Conservation (phyloP, 2,113 vertebrate genomes). For the Phalacrocorax brasilianus region DNA sequence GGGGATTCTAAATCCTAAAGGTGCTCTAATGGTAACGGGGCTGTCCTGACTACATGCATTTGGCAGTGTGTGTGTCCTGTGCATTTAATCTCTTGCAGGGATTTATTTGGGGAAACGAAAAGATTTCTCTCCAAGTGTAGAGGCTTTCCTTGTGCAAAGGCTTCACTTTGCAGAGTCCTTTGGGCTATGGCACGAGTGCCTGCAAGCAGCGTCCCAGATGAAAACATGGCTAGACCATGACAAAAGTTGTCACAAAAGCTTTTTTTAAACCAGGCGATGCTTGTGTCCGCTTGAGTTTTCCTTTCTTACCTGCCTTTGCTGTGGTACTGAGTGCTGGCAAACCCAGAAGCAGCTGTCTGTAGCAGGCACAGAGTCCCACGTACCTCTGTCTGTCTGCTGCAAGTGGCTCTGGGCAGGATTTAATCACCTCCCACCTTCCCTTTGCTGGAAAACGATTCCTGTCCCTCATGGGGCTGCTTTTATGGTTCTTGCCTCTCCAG, state of each 20-base stretch:
- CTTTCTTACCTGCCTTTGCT: not conserved
- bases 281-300: not conserved
- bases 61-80: no score
- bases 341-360: not conserved
- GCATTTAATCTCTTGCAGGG: not conserved
- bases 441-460: not conserved
- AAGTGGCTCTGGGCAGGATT: not conserved
- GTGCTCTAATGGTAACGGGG: not conserved
- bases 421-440: not conserved
- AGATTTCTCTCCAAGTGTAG: not conserved
- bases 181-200: not conserved
- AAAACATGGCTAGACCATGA: not conserved
- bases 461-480: not conserved
- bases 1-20: not conserved
- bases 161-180: not conserved
- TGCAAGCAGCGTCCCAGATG: not conserved
- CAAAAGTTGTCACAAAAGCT: not conserved
- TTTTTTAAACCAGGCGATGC: not conserved
- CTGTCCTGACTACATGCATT: no score
- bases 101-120: not conserved
- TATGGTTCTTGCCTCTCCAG: rapidly evolving
- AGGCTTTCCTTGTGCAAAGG: not conserved
- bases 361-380: not conserved
- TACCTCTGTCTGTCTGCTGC: not conserved
- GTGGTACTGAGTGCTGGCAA: not conserved